A percentile compares a stretch with the other conserved stretches of the same genome.
Evolutionary conservation across 2,797 vertebrate species (phyloP).

Genomic region (Sebastes hubbsi): DNA sequence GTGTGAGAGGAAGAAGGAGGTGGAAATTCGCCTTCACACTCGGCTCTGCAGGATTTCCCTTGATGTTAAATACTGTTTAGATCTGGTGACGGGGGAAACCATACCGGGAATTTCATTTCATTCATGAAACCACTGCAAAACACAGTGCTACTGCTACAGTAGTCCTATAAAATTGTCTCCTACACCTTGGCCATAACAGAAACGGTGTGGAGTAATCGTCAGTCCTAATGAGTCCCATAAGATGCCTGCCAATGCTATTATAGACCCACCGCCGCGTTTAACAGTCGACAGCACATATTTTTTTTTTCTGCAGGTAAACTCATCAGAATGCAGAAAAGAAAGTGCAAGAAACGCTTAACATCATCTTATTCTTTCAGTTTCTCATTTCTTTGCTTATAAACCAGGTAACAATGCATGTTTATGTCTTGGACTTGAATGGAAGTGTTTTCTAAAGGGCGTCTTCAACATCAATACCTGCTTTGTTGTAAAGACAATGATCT

Average conservation of each 20-base stretch:
- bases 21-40: constrained; percentile 1
- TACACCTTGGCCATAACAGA: constrained; percentile 57
- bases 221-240: constrained; percentile 67
- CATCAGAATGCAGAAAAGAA: constrained; percentile 9
- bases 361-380: background rate
- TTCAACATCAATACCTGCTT: background rate
- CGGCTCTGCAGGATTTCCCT: constrained; percentile 16
- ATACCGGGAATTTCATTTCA: constrained; percentile 44
- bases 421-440: constrained; percentile 5
- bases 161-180: constrained; percentile 51
- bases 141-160: constrained; percentile 27
- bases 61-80: constrained; percentile 42
- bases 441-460: constrained; percentile 27
- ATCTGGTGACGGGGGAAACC: constrained; percentile 19
- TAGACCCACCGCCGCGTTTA: constrained; percentile 52
- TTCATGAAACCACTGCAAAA: constrained; percentile 43
- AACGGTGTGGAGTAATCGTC: constrained; percentile 44
- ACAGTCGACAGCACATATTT: constrained; percentile 29
- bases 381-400: background rate
- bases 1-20: background rate
- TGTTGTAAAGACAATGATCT: background rate
- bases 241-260: constrained; percentile 63
- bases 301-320: constrained; percentile 39
- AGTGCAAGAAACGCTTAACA: background rate
- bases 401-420: constrained; percentile 5